Evolutionary conservation across 2,888 invertebrate genomes (phyloP), one percentile per base, ranked within the genome.

Genomic region (Quadriops clusia): DNA sequence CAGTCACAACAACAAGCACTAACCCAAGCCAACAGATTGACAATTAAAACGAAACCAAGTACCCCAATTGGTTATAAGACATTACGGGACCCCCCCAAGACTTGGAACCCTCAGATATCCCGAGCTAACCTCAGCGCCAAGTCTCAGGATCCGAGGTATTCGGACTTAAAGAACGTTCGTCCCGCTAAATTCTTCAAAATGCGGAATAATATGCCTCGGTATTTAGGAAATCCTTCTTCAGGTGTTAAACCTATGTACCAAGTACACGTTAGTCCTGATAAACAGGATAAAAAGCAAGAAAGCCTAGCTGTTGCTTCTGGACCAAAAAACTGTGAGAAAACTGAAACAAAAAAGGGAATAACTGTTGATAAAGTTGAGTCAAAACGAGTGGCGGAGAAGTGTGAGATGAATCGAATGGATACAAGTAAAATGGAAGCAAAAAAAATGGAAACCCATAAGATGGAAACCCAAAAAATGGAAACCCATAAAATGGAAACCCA

Each of bases 231-330:
- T 44, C 72, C 72, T 0, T 67, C 70, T 0, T 70, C 70, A 0
- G 71, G 72, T 0, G 72, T 72, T 1, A 72, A 72, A 37, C 71
- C 72, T 0, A 65, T 72, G 63, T 72, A 70, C 39, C 65, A 66
- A 5, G 61, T 67, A 2, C 57, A 57, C 18, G 37, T 43, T 1
- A 54, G 58, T 22, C 60, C 60, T 2, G 64, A 65, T 2, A 52
- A 53, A 37, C 58, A 60, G 8, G 56, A 57, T 11, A 26, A 34
- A 26, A 4, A 26, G n/a, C 18, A 18, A 18, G 18, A 18, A 18
- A 8, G n/a, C 18, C 7, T 18, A 18, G 18, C n/a, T n/a, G n/a
- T n/a, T n/a, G n/a, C n/a, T n/a, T n/a, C n/a, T n/a, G n/a, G n/a
- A n/a, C n/a, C n/a, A 17, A 29, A 22, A 18, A 28, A 11, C 8